These are phyloP conservation scores for Caenorhabditis uteleia DNA, from an alignment of 2,888 invertebrate genomes.

Conservation along the genomic window DNA sequence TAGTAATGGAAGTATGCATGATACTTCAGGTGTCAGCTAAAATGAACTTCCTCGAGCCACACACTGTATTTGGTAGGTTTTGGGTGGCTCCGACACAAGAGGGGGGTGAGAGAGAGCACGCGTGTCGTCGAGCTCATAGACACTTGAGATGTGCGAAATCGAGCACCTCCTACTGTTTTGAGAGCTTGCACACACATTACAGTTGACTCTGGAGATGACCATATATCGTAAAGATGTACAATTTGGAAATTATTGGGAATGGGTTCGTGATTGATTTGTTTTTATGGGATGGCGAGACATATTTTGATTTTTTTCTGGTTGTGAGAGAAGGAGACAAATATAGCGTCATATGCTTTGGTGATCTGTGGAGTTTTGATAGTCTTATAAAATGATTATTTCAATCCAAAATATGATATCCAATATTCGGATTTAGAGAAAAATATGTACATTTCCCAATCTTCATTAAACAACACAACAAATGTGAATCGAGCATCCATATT, in stretches of 20 bases:
- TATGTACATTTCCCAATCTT: too few species aligned
- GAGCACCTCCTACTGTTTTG: conserved; percentile 29
- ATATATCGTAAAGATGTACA: background rate
- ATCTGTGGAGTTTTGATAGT: too few species aligned
- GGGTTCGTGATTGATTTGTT: background rate
- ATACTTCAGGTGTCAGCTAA: background rate
- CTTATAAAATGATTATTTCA: too few species aligned
- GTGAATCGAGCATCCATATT: too few species aligned
- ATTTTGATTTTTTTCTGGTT: too few species aligned
- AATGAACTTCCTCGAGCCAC: background rate
- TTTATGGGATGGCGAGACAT: too few species aligned
- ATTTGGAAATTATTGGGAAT: background rate
- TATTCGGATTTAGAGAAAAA: too few species aligned
- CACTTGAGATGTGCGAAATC: conserved; percentile 40
- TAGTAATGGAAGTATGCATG: conserved; percentile 4
- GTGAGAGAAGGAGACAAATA: too few species aligned
- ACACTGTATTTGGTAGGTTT: background rate
- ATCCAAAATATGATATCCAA: too few species aligned
- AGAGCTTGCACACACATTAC: conserved; percentile 1
- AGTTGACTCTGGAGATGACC: background rate
- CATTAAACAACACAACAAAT: too few species aligned
- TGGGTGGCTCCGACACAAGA: background rate
- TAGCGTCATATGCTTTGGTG: too few species aligned
- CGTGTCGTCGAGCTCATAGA: too few species aligned
- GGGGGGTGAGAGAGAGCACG: background rate